phyloP scores from a whole-genome alignment of 2,888 invertebrate species.

The Sisyra terminalis region DNA sequence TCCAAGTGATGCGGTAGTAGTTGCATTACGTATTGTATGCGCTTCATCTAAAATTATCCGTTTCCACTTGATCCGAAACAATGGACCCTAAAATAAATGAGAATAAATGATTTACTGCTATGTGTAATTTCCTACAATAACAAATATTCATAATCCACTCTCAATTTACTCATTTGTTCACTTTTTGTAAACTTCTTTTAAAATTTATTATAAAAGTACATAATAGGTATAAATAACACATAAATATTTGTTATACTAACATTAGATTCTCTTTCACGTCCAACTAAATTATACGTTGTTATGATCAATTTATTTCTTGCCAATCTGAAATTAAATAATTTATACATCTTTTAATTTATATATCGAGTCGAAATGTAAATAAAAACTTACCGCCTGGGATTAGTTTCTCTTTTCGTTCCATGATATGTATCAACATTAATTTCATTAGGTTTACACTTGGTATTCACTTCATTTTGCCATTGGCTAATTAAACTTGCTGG shows the following conservation, averaged over 20 bases:
- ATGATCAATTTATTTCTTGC: slow-evolving; percentile 66
- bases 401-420: slow-evolving; percentile 55
- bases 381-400: slow-evolving; percentile 27
- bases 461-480: slow-evolving; percentile 68
- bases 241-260: too few species aligned
- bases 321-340: slow-evolving; percentile 24
- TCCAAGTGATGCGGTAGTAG: slow-evolving; percentile 54
- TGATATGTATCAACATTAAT: slow-evolving; percentile 61
- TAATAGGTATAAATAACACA: too few species aligned
- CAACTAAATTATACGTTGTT: slow-evolving; percentile 71
- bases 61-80: slow-evolving; percentile 63
- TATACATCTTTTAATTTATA: too few species aligned
- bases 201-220: too few species aligned
- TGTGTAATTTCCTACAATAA: too few species aligned
- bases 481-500: slow-evolving; percentile 84
- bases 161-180: too few species aligned
- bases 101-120: too few species aligned
- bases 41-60: slow-evolving; percentile 88
- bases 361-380: too few species aligned
- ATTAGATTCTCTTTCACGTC: slow-evolving; percentile 38
- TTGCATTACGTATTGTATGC: slow-evolving; percentile 79
- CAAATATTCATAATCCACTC: too few species aligned
- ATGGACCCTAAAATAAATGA: slow-evolving; percentile 36
- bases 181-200: too few species aligned
- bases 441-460: slow-evolving; percentile 39